Evolutionary conservation across 1,140 invertebrate species (phyloP), one percentile per base, ranked within the genome.

Genomic region (Drosophila busckii): DNA sequence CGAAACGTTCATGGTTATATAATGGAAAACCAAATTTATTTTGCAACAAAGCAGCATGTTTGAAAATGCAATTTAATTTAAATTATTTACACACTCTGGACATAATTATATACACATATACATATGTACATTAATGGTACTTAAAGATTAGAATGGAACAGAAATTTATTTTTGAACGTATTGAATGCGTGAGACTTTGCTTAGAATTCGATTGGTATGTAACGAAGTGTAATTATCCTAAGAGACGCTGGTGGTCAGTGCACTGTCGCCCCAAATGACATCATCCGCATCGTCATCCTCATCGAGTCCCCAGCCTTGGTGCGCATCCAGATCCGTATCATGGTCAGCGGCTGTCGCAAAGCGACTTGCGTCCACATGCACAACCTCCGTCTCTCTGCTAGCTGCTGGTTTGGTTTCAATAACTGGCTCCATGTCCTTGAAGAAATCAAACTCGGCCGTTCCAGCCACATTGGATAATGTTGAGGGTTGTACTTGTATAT

Each of bases 341-440:
- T 35, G 34, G 4, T 17, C 45, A 31, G 35, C 7, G 12, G 41
- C 20, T n/a, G 76, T 73, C 8, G 68, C 78, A 61, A 86, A 86
- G 7, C 84, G 73, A 40, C 50, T 71, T 10, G 50, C 53, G 38
- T 85, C 66, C 2, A 85, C 29, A 28, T 56, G 32, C 1, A 85
- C 40, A 2, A 28, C 1, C 5, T 71, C 56, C 3, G 38, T 5
- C 0, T 29, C 55, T 22, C 17, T 52, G 19, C 5, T 37, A 5
- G 19, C 32, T 4, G 90, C 89, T 60, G 90, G 90, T 37, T 91
- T 89, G 62, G 91, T 91, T 34, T 93, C 90, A 65, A 95, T 94
- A 3, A 94, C 90, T 3, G 94, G 94, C 64, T 92, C 93, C 94
- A 95, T 95, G 75, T 95, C 94, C 40, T 92, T 92, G 69, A 95